phyloP scores from a whole-genome alignment of 1,140 invertebrate genomes.

The Dreissena polymorpha region DNA sequence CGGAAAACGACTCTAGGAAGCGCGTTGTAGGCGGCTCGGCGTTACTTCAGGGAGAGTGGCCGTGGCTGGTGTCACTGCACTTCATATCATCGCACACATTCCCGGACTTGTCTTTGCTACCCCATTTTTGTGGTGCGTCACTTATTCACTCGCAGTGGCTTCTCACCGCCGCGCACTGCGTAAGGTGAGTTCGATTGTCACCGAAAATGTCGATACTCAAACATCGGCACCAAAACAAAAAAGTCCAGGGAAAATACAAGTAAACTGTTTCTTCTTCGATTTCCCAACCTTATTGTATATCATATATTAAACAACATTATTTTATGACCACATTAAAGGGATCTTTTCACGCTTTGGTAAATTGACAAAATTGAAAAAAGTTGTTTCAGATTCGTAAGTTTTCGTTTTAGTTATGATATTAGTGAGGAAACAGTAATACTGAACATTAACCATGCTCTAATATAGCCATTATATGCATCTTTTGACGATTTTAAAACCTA shows the following conservation, averaged over 20 bases:
- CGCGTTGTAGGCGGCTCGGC: constrained; percentile 67
- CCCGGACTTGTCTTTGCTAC: constrained; percentile 50
- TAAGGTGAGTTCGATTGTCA: constrained; percentile 63
- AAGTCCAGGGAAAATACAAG: background rate
- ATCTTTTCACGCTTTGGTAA: too few species aligned
- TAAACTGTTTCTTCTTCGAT: background rate
- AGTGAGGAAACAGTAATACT: too few species aligned
- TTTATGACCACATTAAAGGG: too few species aligned
- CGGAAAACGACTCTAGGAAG: constrained; percentile 54
- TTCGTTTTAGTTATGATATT: too few species aligned
- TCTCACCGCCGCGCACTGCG: constrained; percentile 80
- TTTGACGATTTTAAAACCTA: too few species aligned
- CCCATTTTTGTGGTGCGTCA: constrained; percentile 78
- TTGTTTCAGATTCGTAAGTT: too few species aligned
- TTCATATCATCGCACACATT: constrained; percentile 49
- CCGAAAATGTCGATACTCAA: background rate
- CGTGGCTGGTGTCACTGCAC: constrained; percentile 70
- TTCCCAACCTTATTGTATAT: background rate
- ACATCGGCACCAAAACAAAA: background rate
- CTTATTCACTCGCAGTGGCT: constrained; percentile 78
- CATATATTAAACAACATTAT: too few species aligned
- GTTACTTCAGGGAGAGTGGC: constrained; percentile 65
- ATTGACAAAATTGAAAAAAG: too few species aligned
- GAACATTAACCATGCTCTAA: too few species aligned
- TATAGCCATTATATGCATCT: too few species aligned